phyloP scores from a whole-genome alignment of 2,113 vertebrate genomes.

The Aramus guarauna region DNA sequence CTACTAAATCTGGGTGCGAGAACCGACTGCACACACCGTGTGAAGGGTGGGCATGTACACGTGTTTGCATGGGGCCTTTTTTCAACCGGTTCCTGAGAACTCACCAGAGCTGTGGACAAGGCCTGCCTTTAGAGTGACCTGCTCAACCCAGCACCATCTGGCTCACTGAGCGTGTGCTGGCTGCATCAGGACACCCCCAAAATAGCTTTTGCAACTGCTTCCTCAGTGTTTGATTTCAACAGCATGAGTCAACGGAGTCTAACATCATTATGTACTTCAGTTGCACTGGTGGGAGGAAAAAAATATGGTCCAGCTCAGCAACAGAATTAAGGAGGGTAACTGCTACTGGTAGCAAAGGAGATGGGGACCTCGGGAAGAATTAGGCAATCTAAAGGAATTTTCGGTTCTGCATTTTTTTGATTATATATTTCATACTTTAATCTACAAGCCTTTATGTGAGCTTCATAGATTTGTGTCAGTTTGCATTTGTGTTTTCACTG shows the following conservation, averaged over 20 bases:
- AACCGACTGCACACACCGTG: accelerated
- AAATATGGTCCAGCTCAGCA: not conserved
- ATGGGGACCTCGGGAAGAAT: not conserved
- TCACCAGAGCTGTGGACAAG: not conserved
- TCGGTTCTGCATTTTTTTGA: not conserved
- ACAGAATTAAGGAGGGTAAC: not conserved
- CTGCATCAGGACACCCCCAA: not conserved
- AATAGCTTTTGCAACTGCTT: not conserved
- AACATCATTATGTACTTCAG: not conserved
- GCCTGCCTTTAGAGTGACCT: not conserved
- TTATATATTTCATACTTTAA: not conserved
- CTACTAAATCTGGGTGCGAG: not conserved
- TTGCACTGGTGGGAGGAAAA: not conserved
- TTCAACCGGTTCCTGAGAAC: not conserved
- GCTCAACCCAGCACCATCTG: not conserved
- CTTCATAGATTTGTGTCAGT: not conserved
- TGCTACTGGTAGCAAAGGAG: not conserved
- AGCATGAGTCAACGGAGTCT: not conserved
- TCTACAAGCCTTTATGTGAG: not conserved
- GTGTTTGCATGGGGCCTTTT: accelerated
- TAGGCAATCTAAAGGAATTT: not conserved
- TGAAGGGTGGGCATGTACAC: accelerated
- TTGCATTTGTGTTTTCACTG: not conserved
- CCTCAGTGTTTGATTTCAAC: not conserved
- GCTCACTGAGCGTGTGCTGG: not conserved